Evolutionary conservation across 2,888 invertebrate genomes (phyloP).

Genomic region (Athalia cordata): DNA sequence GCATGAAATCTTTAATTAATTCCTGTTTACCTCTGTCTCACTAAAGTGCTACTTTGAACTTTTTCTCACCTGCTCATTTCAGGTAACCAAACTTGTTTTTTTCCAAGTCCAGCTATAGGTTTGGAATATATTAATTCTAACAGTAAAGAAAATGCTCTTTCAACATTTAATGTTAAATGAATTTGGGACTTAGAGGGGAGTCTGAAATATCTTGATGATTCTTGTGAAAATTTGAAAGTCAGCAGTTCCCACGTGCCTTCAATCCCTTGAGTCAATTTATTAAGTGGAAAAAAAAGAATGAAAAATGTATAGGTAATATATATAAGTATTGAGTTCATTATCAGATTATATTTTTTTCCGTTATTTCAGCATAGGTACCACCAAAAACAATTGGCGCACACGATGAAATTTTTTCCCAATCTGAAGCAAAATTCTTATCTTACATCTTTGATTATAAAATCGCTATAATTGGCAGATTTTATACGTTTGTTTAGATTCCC

Average conservation of each 20-base stretch:
- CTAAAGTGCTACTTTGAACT: not conserved
- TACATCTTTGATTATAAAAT: slow-evolving; percentile 5
- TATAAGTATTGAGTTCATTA: not conserved
- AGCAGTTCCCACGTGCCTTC: slow-evolving; percentile 21
- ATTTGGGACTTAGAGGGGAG: not conserved
- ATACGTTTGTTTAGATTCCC: slow-evolving; percentile 69
- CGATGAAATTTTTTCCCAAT: slow-evolving; percentile 1
- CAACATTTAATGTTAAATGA: no score
- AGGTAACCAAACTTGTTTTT: not conserved
- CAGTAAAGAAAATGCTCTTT: no score
- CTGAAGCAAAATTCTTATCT: slow-evolving; percentile 1
- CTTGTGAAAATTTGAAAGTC: slow-evolving; percentile 13
- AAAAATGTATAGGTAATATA: not conserved
- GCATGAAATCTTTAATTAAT: slow-evolving; percentile 13
- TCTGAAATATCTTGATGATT: not conserved
- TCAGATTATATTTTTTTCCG: slow-evolving; percentile 28
- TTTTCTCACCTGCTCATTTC: slow-evolving; percentile 6
- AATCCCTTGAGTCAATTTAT: not conserved
- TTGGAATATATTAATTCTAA: not conserved
- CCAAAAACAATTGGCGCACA: slow-evolving; percentile 5
- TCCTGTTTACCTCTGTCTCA: slow-evolving; percentile 5
- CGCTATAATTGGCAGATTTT: slow-evolving; percentile 61
- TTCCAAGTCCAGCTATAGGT: slow-evolving; percentile 11
- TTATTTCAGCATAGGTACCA: slow-evolving; percentile 33
- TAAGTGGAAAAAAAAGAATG: not conserved